phyloP scores from a whole-genome alignment of 2,113 vertebrate species.

The Nothobranchius kuhntae region DNA sequence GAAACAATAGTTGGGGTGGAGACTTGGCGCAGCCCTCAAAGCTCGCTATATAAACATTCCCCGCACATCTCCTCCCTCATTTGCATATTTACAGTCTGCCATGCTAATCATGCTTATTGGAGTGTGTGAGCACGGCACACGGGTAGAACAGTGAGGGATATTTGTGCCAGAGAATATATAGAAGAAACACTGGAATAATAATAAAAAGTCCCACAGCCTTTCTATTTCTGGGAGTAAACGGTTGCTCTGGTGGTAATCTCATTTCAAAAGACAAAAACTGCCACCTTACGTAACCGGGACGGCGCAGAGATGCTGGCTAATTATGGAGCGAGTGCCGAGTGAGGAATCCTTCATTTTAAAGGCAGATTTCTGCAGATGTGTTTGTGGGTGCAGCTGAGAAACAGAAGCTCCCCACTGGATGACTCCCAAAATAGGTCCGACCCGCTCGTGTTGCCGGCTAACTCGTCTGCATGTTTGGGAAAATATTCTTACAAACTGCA shows the following conservation, averaged over 20 bases:
- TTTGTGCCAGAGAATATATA: conserved; percentile 27
- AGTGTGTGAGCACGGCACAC: conserved; percentile 41
- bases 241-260: conserved; percentile 62
- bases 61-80: conserved; percentile 46
- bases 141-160: conserved; percentile 38
- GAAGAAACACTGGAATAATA: conserved; percentile 29
- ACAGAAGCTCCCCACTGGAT: background rate
- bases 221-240: conserved; percentile 51
- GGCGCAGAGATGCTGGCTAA: conserved; percentile 56
- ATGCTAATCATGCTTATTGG: conserved; percentile 70
- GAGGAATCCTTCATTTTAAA: conserved; percentile 45
- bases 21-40: conserved; percentile 24
- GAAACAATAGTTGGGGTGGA: conserved; percentile 11
- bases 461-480: conserved; percentile 5
- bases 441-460: background rate
- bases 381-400: conserved; percentile 15
- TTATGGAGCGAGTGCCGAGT: conserved; percentile 55
- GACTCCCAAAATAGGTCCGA: conserved; percentile 11
- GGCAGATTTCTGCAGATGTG: conserved; percentile 37
- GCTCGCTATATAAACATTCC: conserved; percentile 55
- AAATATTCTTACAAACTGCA: conserved; percentile 1
- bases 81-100: conserved; percentile 70
- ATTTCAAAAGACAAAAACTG: conserved; percentile 72
- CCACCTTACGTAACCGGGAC: conserved; percentile 66
- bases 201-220: conserved; percentile 29